A percentile compares a stretch with the other conserved stretches of the same genome.
phyloP scores from a whole-genome alignment of 2,113 vertebrate genomes.

The Siphamia tubifer region DNA sequence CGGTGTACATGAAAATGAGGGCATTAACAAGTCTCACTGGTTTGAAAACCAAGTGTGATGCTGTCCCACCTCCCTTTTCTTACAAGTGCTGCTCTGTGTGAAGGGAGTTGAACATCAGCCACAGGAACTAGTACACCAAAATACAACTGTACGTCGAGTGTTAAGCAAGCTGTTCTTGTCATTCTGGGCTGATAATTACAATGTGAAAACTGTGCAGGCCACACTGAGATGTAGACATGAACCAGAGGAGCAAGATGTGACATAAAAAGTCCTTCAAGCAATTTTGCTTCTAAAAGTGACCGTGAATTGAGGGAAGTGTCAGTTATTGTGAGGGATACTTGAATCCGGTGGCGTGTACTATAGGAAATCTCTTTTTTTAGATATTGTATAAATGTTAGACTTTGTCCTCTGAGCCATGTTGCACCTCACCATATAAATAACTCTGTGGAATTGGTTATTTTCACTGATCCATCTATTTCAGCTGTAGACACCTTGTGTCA shows the following conservation, averaged over 20 bases:
- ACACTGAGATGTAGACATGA: constrained; percentile 24
- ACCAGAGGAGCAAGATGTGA: neutral
- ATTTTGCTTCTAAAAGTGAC: constrained; percentile 18
- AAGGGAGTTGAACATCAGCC: constrained; percentile 44
- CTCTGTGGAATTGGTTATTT: constrained; percentile 19
- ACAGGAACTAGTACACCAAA: constrained; percentile 36
- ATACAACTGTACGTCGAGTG: constrained; percentile 25
- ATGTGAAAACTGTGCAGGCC: neutral
- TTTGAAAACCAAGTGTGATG: constrained; percentile 49
- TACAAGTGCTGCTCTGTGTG: constrained; percentile 2
- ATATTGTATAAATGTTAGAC: neutral
- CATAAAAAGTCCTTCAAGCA: constrained; percentile 12
- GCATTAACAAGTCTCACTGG: constrained; percentile 39
- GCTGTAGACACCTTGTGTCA: constrained; percentile 28
- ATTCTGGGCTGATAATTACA: neutral
- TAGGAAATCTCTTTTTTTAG: neutral
- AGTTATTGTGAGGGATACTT: neutral
- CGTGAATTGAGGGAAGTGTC: neutral
- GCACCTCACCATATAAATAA: constrained; percentile 10
- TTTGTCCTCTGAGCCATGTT: neutral
- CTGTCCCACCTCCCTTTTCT: constrained; percentile 20
- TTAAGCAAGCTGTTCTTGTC: constrained; percentile 49
- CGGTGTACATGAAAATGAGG: constrained; percentile 42
- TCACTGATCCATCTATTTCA: constrained; percentile 22
- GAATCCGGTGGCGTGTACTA: neutral